Conservation (phyloP, 2,888 invertebrate genomes). For the Branchipolynoe longqiensis region DNA sequence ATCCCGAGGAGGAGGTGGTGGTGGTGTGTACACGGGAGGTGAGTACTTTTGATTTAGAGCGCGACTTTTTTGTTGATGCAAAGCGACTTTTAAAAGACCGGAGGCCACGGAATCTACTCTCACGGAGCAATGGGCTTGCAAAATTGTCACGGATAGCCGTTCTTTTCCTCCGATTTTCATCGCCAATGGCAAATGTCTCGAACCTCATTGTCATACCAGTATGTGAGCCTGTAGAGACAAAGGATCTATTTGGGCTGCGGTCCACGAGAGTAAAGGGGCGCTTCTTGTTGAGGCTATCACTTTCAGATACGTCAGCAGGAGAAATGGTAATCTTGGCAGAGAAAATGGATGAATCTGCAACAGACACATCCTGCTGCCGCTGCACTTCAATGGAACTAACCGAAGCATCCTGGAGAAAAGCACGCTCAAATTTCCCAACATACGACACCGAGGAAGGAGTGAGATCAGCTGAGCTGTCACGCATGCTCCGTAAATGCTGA, state of each 20-base stretch:
- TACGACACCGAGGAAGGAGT: neutral
- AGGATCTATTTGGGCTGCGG: slow-evolving; percentile 44
- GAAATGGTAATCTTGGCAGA: slow-evolving; percentile 27
- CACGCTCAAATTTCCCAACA: slow-evolving; percentile 11
- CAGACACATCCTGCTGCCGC: slow-evolving; percentile 32
- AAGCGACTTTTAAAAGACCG: slow-evolving; percentile 29
- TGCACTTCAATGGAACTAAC: slow-evolving; percentile 60
- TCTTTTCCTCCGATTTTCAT: slow-evolving; percentile 69
- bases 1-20: neutral
- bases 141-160: neutral
- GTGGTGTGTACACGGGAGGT: neutral
- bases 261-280: slow-evolving; percentile 62
- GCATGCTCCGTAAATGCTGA: slow-evolving; percentile 73
- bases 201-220: slow-evolving; percentile 67
- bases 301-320: slow-evolving; percentile 12
- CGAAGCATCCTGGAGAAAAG: slow-evolving; percentile 6
- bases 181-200: slow-evolving; percentile 65
- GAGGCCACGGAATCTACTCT: neutral
- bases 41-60: neutral
- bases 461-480: slow-evolving; percentile 65
- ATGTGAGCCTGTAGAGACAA: slow-evolving; percentile 33
- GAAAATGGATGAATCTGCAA: neutral
- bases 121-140: neutral
- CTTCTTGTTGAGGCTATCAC: slow-evolving; percentile 44
- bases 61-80: too few species aligned